Percentiles rank a stretch among this genome's conserved stretches.
phyloP scores from a whole-genome alignment of 2,113 vertebrate genomes.

The Cercocebus atys region DNA sequence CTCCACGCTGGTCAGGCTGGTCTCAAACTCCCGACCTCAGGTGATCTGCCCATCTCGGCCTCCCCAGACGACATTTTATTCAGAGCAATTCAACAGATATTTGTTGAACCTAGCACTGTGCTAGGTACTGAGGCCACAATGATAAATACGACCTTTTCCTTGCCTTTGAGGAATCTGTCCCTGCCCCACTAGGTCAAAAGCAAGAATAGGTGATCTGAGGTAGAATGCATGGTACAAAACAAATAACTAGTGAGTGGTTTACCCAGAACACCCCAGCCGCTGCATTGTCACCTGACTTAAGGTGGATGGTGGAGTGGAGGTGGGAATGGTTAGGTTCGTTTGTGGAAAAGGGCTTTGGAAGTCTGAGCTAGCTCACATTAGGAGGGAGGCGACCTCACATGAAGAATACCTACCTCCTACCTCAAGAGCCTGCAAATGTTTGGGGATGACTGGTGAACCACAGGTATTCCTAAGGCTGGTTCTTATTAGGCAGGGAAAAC shows the following conservation, averaged over 20 bases:
- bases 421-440: slow-evolving; percentile 58
- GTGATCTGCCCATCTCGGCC: too few species aligned
- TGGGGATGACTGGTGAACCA: slow-evolving; percentile 69
- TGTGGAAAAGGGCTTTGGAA: slow-evolving; percentile 38
- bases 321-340: neutral
- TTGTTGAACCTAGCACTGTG: neutral
- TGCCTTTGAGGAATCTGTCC: neutral
- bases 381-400: slow-evolving; percentile 59
- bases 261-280: neutral
- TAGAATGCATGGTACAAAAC: neutral
- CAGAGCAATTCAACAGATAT: neutral
- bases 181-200: neutral
- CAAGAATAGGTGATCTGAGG: neutral
- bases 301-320: neutral
- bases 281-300: neutral
- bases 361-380: neutral
- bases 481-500: slow-evolving; percentile 67
- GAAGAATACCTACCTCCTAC: slow-evolving; percentile 69
- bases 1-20: too few species aligned
- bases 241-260: neutral
- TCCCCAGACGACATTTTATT: neutral
- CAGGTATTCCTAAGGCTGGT: slow-evolving; percentile 74
- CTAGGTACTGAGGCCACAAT: neutral
- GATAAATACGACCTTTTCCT: neutral
- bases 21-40: too few species aligned